phyloP scores from a whole-genome alignment of 1,140 invertebrate species.

The Chlorops oryzae region DNA sequence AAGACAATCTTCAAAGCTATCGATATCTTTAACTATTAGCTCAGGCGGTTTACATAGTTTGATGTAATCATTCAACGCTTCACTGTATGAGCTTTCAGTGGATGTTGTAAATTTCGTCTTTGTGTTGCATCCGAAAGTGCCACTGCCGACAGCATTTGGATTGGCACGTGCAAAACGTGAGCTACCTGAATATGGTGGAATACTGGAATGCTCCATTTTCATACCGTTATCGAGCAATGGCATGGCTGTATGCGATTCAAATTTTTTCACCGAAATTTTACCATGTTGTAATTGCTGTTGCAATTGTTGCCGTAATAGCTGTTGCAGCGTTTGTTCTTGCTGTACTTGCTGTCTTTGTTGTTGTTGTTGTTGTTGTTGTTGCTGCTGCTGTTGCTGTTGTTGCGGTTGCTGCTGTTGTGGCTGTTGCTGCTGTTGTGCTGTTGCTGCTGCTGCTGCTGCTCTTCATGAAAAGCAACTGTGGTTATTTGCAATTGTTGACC shows the following conservation, averaged over 20 bases:
- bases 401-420: slow-evolving; percentile 25
- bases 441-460: slow-evolving; percentile 8
- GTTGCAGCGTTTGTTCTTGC: slow-evolving; percentile 18
- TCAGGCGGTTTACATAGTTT: slow-evolving; percentile 61
- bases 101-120: neutral
- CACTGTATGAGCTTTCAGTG: slow-evolving; percentile 18
- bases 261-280: slow-evolving; percentile 38
- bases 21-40: slow-evolving; percentile 65
- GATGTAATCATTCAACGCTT: slow-evolving; percentile 32
- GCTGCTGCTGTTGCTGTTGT: slow-evolving; percentile 6
- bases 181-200: too few species aligned
- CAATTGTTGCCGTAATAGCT: neutral
- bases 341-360: slow-evolving; percentile 21
- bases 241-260: slow-evolving; percentile 27
- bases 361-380: slow-evolving; percentile 25
- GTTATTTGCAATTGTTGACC: neutral
- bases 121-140: neutral
- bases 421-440: slow-evolving; percentile 19
- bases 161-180: neutral
- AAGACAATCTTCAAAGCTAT: slow-evolving; percentile 71
- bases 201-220: slow-evolving; percentile 12
- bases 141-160: neutral
- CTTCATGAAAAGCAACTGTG: too few species aligned
- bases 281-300: slow-evolving; percentile 21
- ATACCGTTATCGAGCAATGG: slow-evolving; percentile 8